A percentile compares a stretch with the other conserved stretches of the same genome.
Conservation (phyloP, 2,113 vertebrate species). For the Cryptotis parvus region DNA sequence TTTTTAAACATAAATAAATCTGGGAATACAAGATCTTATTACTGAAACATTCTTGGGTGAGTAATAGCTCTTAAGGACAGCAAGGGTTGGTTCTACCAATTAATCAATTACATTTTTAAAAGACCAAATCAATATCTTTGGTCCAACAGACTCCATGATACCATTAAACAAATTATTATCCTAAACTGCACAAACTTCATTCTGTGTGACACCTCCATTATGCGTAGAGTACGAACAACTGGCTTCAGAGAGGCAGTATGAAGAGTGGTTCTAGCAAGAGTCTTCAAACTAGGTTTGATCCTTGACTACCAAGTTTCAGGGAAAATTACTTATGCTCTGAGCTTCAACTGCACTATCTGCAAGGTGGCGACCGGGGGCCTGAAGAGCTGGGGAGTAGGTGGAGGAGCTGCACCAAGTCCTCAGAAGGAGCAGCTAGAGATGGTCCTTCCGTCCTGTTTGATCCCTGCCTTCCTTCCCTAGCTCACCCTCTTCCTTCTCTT, state of each 20-base stretch:
- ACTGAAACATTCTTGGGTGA: background rate
- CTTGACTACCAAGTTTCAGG: background rate
- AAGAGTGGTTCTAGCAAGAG: background rate
- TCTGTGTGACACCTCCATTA: background rate
- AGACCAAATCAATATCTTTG: background rate
- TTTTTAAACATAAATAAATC: background rate
- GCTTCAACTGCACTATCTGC: background rate
- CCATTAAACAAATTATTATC: background rate
- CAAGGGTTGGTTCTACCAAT: background rate
- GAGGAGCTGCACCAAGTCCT: background rate
- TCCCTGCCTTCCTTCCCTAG: background rate
- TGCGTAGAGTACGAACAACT: background rate
- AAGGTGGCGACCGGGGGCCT: background rate
- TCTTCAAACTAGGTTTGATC: background rate
- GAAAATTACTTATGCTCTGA: background rate
- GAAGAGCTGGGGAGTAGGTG: background rate
- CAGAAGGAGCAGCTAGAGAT: background rate
- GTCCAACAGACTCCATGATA: background rate
- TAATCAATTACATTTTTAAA: background rate
- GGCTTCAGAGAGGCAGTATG: background rate
- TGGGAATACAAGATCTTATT: background rate
- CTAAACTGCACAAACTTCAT: conserved; percentile 18
- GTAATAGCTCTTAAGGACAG: conserved; percentile 31
- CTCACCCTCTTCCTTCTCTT: background rate
- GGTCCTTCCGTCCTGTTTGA: background rate